phyloP scores from a whole-genome alignment of 2,888 invertebrate species.

The Campopleginae sp. region DNA sequence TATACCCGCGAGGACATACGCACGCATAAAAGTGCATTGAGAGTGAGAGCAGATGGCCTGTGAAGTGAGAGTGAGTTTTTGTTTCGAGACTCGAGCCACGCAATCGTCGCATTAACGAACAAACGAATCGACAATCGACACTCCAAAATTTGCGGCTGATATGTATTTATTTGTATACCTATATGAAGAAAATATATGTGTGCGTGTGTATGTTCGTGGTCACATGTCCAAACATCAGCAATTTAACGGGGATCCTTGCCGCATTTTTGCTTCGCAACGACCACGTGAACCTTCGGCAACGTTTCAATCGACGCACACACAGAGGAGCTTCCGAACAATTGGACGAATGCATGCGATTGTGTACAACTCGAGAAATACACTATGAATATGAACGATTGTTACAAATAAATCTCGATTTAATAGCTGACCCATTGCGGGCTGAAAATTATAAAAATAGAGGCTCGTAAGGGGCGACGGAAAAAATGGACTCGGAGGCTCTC shows the following conservation, averaged over 20 bases:
- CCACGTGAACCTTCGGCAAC: neutral
- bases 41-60: slow-evolving; percentile 67
- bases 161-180: slow-evolving; percentile 23
- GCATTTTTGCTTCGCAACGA: slow-evolving; percentile 42
- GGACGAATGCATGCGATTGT: slow-evolving; percentile 67
- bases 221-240: slow-evolving; percentile 72
- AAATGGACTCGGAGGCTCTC: slow-evolving; percentile 35
- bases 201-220: slow-evolving; percentile 18
- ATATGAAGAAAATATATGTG: neutral
- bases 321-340: slow-evolving; percentile 66
- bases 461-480: neutral
- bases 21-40: slow-evolving; percentile 6
- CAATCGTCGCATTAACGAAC: slow-evolving; percentile 83
- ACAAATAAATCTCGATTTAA: slow-evolving; percentile 69
- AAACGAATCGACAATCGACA: slow-evolving; percentile 81
- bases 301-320: slow-evolving; percentile 50
- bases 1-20: slow-evolving; percentile 40
- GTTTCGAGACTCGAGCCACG: slow-evolving; percentile 81
- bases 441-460: neutral
- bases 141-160: slow-evolving; percentile 69
- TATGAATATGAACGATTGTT: slow-evolving; percentile 45
- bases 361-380: slow-evolving; percentile 51
- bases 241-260: slow-evolving; percentile 45
- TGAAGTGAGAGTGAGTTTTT: slow-evolving; percentile 77
- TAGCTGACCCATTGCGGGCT: slow-evolving; percentile 49